Conservation (phyloP, 2,797 vertebrate genomes). For the Sebastes steindachneri region DNA sequence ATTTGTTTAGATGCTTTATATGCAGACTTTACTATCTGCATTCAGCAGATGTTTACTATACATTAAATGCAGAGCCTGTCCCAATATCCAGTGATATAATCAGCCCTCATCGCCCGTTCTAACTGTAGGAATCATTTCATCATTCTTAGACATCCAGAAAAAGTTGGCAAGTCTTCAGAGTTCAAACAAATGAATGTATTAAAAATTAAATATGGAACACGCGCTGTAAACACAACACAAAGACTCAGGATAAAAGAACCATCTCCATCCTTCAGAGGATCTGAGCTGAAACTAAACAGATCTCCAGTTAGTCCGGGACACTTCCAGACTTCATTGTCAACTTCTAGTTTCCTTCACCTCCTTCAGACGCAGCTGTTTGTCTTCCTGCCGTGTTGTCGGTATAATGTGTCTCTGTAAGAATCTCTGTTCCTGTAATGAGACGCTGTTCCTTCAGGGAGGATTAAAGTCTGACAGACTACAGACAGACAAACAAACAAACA, state of each 20-base stretch:
- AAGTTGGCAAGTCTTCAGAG: background rate
- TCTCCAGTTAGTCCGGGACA: background rate
- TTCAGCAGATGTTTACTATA: background rate
- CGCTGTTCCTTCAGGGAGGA: conserved; percentile 60
- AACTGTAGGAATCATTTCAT: background rate
- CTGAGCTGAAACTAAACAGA: background rate
- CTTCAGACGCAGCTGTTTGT: conserved; percentile 45
- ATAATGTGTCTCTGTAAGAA: conserved; percentile 39
- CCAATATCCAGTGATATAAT: background rate
- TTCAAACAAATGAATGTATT: background rate
- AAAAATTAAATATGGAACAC: background rate
- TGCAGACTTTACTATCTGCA: background rate
- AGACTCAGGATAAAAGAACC: no score
- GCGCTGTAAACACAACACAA: no score
- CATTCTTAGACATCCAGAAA: background rate
- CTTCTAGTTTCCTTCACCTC: conserved; percentile 1
- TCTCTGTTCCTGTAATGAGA: conserved; percentile 58
- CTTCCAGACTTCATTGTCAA: conserved; percentile 28
- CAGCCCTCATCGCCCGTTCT: background rate
- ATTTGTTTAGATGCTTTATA: background rate
- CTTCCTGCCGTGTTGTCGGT: conserved; percentile 29
- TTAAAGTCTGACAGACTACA: conserved; percentile 54
- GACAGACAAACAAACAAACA: conserved; percentile 47
- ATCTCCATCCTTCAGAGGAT: no score
- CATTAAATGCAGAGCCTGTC: background rate